Base-by-base conservation (phyloP, 2,797 vertebrate genomes). In the Pseudochromis fuscus region DNA sequence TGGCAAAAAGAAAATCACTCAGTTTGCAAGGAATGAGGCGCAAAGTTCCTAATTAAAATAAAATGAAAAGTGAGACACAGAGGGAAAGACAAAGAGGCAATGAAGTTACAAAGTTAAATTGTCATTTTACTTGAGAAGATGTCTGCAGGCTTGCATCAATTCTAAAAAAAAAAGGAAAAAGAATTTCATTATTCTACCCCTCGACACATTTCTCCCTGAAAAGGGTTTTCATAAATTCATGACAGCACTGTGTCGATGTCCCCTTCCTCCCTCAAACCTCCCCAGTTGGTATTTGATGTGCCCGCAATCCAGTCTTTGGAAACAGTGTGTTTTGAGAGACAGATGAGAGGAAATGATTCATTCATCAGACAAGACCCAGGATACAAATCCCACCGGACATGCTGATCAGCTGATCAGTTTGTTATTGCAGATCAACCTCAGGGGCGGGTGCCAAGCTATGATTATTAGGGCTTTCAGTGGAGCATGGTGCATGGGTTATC, bases 341-440 rank as follows among this genome's bases (percentile, higher is more conserved):
- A 67, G 76, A 88, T 76, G 82, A 89, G 75, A 88, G 81, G 83
- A 90, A 87, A 91, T 89, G 71, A 90, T 89, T 91, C 81, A 80
- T 88, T 88, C 88, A 90, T 91, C 88, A 87, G 62, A 73, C 40
- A 11, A 63, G 74, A 58, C 49, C 66, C 55, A 5, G 49, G 77
- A 77, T 67, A 72, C 74, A 70, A 82, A 81, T 88, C 84, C 83
- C 81, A 44, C 67, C 71, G 80, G 85, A 87, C 89, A 86, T 35
- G 60, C 80, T 79, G 81, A 88, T 91, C 83, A 79, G 83, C 84
- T 74, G 85, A n/a, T n/a, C n/a, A n/a, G n/a, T 68, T 72, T 83
- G 83, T 86, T 91, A 87, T 75, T 79, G 83, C 77, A 71, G 83
- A 30, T 75, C 61, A 60, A 84, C 67, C 74, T 75, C 44, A 1